Base-by-base conservation (phyloP, 2,113 vertebrate genomes). In the Tachysurus vachellii region DNA sequence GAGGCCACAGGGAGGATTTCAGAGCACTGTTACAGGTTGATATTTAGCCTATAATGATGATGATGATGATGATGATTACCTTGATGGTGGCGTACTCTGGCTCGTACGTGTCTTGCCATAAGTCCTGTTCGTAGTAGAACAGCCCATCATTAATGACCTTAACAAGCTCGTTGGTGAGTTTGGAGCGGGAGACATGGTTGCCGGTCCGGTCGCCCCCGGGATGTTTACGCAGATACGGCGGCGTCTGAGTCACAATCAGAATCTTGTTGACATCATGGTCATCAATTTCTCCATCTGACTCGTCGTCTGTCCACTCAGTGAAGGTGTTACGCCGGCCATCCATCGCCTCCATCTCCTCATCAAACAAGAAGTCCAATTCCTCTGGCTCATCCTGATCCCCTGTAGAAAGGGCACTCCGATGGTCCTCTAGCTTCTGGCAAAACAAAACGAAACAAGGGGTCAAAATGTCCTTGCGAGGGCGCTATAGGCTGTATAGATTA, bases 291-390 rank as follows among this genome's bases (percentile, higher is more conserved):
- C 98, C 96, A 90, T 99, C 98, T 0, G 98, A 96, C 70, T 99
- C 98, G 79, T 99, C 98, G 0, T 99, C 98, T 0, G 97, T 99
- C 98, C 98, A 99, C 92, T 99, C 97, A 0, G 98, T 99, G 92
- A 99, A 99, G 59, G 97, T 99, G 94, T 99, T 99, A 92, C 97
- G 96, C 8, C 98, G 96, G 0, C 98, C 98, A 0, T 98, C 98
- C 90, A 99, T 99, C 94, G 99, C 98, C 89, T 97, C 97, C 97
- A 99, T 99, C 93, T 99, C 98, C 92, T 99, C 98, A 0, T 99
- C 98, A 0, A 99, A 99, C 87, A 99, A 96, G 93, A 99, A 99
- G 94, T 99, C 98, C 11, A 99, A 94, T 89, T 99, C 98, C 91
- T 99, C 98, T 0, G 97, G 98, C 28, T 99, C 98, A 0, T 99